These are phyloP conservation scores for Aelia acuminata DNA, from an alignment of 2,888 invertebrate species.

Conservation along the genomic window DNA sequence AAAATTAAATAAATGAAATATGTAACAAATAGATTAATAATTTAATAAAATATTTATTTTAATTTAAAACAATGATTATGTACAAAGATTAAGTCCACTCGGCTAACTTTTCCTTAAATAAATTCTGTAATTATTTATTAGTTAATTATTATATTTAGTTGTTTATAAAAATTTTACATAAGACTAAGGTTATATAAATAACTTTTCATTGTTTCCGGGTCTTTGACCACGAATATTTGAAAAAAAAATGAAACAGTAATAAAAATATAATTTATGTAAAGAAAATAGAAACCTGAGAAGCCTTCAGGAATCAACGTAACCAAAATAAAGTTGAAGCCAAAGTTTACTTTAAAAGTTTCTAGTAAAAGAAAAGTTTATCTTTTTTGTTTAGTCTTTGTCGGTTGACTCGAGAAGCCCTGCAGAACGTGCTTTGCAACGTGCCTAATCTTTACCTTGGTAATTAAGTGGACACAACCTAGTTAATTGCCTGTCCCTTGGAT, in stretches of 20 bases:
- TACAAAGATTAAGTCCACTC: too few relatives aligned
- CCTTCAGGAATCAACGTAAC: not conserved
- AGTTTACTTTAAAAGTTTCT: not conserved
- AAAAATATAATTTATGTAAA: not conserved
- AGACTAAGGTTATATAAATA: not conserved
- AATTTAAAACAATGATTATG: too few relatives aligned
- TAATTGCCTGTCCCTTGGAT: not conserved
- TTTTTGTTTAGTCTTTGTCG: not conserved
- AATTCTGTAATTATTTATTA: not conserved
- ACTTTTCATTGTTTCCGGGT: not conserved
- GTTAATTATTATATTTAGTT: not conserved
- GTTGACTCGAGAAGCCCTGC: not conserved
- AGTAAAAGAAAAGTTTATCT: not conserved
- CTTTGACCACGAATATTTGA: not conserved
- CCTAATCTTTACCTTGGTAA: constrained; percentile 5
- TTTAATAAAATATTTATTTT: too few relatives aligned
- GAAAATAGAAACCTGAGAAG: not conserved
- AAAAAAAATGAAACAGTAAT: not conserved
- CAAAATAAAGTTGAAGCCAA: constrained; percentile 7
- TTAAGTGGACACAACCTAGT: constrained; percentile 33
- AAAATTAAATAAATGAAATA: too few relatives aligned
- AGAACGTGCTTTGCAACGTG: constrained; percentile 31
- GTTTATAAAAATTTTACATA: too few relatives aligned
- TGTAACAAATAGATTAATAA: too few relatives aligned
- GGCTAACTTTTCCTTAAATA: not conserved